Evolutionary conservation across 35 echinoderm and acorn worm species (phyloP).

Genomic region (Chiridota heheva): DNA sequence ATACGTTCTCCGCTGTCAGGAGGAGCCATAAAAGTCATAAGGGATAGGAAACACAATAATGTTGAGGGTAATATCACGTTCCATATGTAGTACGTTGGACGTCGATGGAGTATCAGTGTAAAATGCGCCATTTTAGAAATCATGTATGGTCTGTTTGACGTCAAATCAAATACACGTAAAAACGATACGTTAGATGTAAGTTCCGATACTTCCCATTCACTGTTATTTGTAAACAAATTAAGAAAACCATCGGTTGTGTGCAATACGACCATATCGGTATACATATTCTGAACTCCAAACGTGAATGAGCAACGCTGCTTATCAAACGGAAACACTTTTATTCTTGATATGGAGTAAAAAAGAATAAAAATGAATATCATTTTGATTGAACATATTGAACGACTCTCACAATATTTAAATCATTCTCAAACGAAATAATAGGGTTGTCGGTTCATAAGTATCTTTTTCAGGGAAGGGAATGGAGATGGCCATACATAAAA

Average conservation of each 20-base stretch:
- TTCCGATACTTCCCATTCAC: background rate
- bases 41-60: background rate
- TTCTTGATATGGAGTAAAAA: background rate
- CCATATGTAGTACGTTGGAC: background rate
- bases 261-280: background rate
- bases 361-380: no score
- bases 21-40: conserved; percentile 1
- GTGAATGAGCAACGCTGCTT: background rate
- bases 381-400: no score
- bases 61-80: background rate
- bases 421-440: no score
- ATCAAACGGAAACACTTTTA: background rate
- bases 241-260: background rate
- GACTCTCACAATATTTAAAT: no score
- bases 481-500: no score
- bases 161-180: background rate
- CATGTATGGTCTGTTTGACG: background rate
- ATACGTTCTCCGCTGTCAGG: conserved; percentile 39
- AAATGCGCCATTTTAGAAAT: no score
- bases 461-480: no score
- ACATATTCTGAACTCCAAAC: background rate
- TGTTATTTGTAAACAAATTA: background rate
- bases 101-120: background rate
- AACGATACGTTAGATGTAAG: background rate
- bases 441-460: no score